A percentile compares a stretch with the other conserved stretches of the same genome.
Conservation (phyloP, 2,113 vertebrate species). For the Notarius quadriscutis region DNA sequence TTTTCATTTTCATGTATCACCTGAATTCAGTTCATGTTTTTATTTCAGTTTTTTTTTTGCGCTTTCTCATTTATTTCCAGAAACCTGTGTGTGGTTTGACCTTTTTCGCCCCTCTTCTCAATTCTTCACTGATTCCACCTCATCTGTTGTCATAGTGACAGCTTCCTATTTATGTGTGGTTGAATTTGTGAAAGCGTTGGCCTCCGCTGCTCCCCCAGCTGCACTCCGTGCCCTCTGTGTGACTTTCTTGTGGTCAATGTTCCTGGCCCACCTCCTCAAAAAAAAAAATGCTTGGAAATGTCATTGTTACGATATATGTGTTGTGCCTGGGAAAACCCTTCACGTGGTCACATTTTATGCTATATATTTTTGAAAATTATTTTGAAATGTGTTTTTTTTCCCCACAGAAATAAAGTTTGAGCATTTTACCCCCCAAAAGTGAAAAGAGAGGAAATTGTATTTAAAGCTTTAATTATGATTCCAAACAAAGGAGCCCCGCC, state of each 20-base stretch:
- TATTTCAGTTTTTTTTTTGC: background rate
- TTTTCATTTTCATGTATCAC: background rate
- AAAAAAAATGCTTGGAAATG: background rate
- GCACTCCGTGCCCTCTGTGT: slow-evolving; percentile 3
- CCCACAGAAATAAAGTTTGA: background rate
- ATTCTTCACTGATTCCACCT: slow-evolving; percentile 9
- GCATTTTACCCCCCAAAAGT: background rate
- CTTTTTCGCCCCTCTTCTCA: background rate
- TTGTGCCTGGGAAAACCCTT: background rate
- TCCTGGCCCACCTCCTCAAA: background rate
- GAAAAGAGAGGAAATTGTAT: background rate
- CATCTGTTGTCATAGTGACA: slow-evolving; percentile 14
- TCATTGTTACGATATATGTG: background rate
- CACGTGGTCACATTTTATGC: background rate
- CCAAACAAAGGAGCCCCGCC: background rate
- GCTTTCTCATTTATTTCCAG: background rate
- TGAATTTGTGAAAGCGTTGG: background rate
- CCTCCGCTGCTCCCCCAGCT: background rate
- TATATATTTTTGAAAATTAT: background rate
- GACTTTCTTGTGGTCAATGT: background rate
- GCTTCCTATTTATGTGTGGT: slow-evolving; percentile 5
- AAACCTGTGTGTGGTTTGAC: background rate
- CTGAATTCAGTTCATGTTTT: background rate
- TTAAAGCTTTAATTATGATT: background rate
- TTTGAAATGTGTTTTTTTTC: background rate